Conservation (phyloP, 2,888 invertebrate genomes). For the Pseudococcus viburni region DNA sequence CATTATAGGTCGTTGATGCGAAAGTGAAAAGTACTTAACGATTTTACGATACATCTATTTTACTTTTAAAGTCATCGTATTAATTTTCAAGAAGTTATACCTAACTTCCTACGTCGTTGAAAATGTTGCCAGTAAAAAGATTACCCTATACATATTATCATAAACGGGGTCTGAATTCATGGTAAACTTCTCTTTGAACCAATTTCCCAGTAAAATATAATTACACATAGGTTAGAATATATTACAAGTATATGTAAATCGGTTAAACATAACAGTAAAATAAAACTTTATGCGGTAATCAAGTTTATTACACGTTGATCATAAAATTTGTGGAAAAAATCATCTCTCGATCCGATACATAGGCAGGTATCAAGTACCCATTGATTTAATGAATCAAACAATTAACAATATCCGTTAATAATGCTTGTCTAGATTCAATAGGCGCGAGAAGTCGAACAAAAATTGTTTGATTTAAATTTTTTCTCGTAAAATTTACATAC, state of each 20-base stretch:
- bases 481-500: conserved; percentile 29
- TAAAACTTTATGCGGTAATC: conserved; percentile 9
- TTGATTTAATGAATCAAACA: neutral
- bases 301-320: neutral
- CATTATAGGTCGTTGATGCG: neutral
- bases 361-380: neutral
- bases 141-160: conserved; percentile 27
- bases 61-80: conserved; percentile 35
- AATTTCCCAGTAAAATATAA: conserved; percentile 25
- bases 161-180: conserved; percentile 7
- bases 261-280: conserved; percentile 35
- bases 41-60: conserved; percentile 18
- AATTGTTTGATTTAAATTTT: neutral
- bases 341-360: neutral
- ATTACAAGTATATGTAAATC: conserved; percentile 2
- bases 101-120: conserved; percentile 26
- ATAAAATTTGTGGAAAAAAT: neutral
- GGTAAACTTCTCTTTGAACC: conserved; percentile 11
- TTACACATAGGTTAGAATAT: conserved; percentile 31
- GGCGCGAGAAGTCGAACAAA: neutral
- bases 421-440: neutral
- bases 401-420: neutral
- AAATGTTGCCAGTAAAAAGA: conserved; percentile 21
- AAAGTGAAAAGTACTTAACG: conserved; percentile 27
- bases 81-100: conserved; percentile 35